Conservation (phyloP, 2,797 vertebrate genomes). For the Tenualosa ilisha region DNA sequence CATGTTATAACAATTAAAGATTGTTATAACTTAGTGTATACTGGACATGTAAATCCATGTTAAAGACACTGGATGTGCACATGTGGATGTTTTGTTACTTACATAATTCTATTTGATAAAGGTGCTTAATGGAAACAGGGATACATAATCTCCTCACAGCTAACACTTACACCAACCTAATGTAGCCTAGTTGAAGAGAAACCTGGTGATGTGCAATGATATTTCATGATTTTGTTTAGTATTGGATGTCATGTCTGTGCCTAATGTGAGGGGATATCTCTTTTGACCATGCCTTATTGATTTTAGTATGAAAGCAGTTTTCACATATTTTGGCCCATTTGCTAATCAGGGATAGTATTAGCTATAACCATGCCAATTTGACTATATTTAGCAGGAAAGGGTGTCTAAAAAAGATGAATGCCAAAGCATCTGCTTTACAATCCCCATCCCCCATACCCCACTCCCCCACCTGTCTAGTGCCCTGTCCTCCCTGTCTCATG, state of each 20-base stretch:
- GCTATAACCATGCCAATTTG: not conserved
- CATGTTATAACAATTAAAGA: no score
- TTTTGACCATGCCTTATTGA: conserved; percentile 7
- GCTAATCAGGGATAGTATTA: not conserved
- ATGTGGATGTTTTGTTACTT: no score
- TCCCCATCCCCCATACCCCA: not conserved
- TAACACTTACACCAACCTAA: not conserved
- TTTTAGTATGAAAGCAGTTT: not conserved
- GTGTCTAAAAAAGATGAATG: not conserved
- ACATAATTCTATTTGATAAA: not conserved
- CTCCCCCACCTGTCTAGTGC: not conserved
- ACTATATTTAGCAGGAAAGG: conserved; percentile 1
- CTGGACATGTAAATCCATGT: no score
- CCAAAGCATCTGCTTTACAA: not conserved
- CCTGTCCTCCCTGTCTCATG: not conserved
- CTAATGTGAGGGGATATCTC: not conserved
- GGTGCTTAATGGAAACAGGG: not conserved
- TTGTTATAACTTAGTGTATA: no score
- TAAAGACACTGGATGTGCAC: no score
- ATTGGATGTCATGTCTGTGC: not conserved
- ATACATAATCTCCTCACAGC: not conserved
- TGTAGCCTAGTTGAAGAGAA: not conserved
- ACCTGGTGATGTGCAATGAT: not conserved
- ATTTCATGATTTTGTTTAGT: not conserved
- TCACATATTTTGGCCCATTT: conserved; percentile 6